Percentiles rank a stretch among this genome's conserved stretches.
These are phyloP conservation scores for Globicephala melas DNA, from an alignment of 2,113 vertebrate genomes.

Conservation along the genomic window DNA sequence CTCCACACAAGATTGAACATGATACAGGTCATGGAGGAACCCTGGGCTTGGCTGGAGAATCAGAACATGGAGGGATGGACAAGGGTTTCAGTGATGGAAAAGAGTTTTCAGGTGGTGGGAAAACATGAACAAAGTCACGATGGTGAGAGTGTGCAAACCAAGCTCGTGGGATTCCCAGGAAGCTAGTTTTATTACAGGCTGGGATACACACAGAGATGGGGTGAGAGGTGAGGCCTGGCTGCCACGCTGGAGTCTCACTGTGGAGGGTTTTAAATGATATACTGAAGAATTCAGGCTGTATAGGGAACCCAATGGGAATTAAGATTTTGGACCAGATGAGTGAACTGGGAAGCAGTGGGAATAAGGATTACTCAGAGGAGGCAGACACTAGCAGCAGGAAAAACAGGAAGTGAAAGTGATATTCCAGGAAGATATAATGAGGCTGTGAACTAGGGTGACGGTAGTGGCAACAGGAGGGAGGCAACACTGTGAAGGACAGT, in stretches of 20 bases:
- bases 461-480: not conserved
- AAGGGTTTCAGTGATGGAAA: not conserved
- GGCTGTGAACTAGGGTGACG: not conserved
- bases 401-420: not conserved
- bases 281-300: not conserved
- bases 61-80: accelerated
- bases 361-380: not conserved
- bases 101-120: not conserved
- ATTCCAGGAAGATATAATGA: not conserved
- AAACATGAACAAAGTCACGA: not conserved
- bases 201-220: not conserved
- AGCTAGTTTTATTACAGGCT: not conserved
- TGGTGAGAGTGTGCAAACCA: not conserved
- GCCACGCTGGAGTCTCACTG: too few relatives aligned
- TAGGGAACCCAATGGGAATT: not conserved
- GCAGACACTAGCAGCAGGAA: not conserved
- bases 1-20: not conserved
- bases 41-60: not conserved
- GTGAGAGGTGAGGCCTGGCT: too few relatives aligned
- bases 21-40: not conserved
- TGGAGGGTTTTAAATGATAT: not conserved
- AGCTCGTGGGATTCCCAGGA: not conserved
- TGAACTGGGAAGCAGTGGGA: not conserved
- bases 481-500: not conserved
- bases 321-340: not conserved